Percentiles rank a stretch among this genome's conserved stretches.
These are phyloP conservation scores for Andrena bicolor DNA, from an alignment of 2,888 invertebrate species.

Conservation along the genomic window DNA sequence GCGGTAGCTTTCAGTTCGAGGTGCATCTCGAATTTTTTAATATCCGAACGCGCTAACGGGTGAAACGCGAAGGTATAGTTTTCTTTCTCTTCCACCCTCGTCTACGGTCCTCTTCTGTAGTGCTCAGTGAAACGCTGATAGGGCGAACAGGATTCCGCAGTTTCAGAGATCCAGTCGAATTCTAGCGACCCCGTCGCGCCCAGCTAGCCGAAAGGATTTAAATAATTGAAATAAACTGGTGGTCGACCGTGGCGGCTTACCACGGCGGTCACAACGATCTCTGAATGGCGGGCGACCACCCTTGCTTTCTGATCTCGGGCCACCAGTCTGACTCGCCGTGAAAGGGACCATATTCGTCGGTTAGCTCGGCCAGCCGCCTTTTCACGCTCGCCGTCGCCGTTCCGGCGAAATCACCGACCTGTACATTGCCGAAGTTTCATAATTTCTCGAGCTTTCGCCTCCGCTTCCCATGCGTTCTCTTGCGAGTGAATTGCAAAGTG, in stretches of 20 bases:
- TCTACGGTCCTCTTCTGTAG: too few species aligned
- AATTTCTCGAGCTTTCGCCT: too few species aligned
- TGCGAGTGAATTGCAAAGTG: too few species aligned
- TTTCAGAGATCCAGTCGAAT: constrained; percentile 67
- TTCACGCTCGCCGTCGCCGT: too few species aligned
- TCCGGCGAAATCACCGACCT: too few species aligned
- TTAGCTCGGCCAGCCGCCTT: too few species aligned
- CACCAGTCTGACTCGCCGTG: not conserved
- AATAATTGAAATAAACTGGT: constrained; percentile 77
- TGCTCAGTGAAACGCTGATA: constrained; percentile 49
- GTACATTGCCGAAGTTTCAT: too few species aligned
- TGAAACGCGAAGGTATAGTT: not conserved
- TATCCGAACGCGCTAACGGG: not conserved
- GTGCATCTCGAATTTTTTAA: not conserved
- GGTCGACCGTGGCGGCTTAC: constrained; percentile 35
- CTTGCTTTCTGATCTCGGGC: constrained; percentile 26
- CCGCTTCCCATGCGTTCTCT: too few species aligned
- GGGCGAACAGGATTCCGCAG: constrained; percentile 67
- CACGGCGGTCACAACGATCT: constrained; percentile 8
- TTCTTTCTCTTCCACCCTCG: too few species aligned
- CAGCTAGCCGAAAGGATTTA: constrained; percentile 58
- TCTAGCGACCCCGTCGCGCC: constrained; percentile 63
- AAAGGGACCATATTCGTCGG: not conserved
- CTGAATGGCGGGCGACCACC: constrained; percentile 38
- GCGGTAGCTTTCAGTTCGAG: not conserved